Evolutionary conservation across 2,113 vertebrate genomes (phyloP), one percentile per base, ranked within the genome.

Genomic region (Dromas ardeola): DNA sequence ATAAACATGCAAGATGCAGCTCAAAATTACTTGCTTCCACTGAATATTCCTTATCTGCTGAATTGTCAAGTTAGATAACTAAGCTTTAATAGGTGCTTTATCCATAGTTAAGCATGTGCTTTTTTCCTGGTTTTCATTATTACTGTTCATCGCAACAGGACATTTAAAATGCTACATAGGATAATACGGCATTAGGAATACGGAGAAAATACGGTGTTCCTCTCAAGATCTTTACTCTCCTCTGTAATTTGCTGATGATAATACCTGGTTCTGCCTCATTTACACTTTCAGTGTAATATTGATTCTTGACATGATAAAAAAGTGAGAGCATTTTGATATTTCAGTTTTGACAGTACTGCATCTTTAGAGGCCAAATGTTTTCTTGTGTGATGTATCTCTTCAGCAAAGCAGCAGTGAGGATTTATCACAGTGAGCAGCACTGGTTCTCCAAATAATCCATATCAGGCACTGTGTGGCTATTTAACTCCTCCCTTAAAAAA

Each of bases 21-120:
- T 96, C 88, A 82, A 82, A 98, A 97, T 97, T 88, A 90, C 83
- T 95, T 94, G 86, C 76, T 97, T 97, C 72, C 89, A 93, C 81
- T 91, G 63, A 88, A 29, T 94, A 69, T 88, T 94, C 77, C 50
- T 91, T 85, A 77, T 93, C 90, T 93, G 47, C 85, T 92, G 73
- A 93, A 84, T 97, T 97, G 95, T 93, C 92, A 97, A n/a, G 88
- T 91, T 88, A 56, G 82, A 70, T 95, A 96, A 95, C 84, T 84
- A 16, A 92, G n/a, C 91, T 97, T 94, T 76, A 79, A 56, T 87
- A 95, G 53, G 45, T 94, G 58, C 73, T 90, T 95, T 93, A 88
- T 96, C 93, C 91, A 81, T 87, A 96, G 96, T 77, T 89, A 93
- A 92, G 15, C n/a, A 63, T 59, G 6, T 85, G 83, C 16, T 47